Percentiles rank a stretch among this genome's conserved stretches.
These are phyloP conservation scores for Protobothrops mucrosquamatus DNA, from an alignment of 2,113 vertebrate genomes.

Conservation along the genomic window DNA sequence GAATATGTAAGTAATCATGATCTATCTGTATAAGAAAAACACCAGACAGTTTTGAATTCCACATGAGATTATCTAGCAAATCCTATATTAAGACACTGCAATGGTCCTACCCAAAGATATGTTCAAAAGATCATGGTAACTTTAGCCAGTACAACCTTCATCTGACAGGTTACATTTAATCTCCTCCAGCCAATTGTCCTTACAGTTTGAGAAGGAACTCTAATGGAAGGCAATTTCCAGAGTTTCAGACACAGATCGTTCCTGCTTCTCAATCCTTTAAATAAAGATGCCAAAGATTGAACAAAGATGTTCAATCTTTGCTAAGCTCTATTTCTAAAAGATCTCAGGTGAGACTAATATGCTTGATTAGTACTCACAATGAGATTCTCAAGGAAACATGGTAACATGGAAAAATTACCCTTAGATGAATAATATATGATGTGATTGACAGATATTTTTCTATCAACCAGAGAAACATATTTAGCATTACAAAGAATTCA, in stretches of 20 bases:
- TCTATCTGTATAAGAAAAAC: neutral
- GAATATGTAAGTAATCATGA: neutral
- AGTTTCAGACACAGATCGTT: neutral
- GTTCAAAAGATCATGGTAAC: neutral
- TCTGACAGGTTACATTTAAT: neutral
- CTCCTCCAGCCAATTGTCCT: neutral
- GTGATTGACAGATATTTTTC: neutral
- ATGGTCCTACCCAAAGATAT: neutral
- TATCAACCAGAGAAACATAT: neutral
- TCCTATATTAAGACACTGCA: neutral
- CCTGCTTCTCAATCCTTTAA: neutral
- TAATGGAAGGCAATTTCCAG: neutral
- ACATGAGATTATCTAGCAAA: neutral
- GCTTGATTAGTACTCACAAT: neutral
- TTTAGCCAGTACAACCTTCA: neutral
- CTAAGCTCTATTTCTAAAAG: neutral
- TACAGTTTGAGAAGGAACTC: neutral
- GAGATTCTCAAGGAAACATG: neutral
- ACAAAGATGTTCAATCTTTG: neutral
- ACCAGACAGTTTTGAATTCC: neutral
- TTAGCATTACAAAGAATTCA: slow-evolving; percentile 15
- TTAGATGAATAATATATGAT: neutral
- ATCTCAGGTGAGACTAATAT: neutral
- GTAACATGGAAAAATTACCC: neutral
- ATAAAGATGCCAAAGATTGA: neutral